These are phyloP conservation scores for Cassiopea andromeda DNA, from an alignment of 30 jellyfish, hydroid and myxozoan species.

Conservation along the genomic window DNA sequence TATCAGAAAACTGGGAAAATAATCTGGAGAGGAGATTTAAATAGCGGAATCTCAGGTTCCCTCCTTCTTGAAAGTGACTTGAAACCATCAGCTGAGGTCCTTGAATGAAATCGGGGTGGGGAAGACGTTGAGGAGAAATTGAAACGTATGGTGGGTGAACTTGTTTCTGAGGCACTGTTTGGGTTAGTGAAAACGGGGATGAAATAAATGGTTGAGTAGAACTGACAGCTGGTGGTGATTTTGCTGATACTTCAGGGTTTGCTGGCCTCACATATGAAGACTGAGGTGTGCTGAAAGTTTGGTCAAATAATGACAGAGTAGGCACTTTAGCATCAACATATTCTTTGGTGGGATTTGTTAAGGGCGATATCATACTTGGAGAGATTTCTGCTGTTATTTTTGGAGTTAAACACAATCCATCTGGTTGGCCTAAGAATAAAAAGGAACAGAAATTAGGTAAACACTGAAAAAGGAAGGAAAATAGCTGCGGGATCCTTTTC, in stretches of 20 bases:
- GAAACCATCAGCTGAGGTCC: conserved; percentile 8
- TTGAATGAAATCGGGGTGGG: conserved; percentile 14
- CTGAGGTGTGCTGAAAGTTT: conserved; percentile 22
- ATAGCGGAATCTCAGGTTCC: conserved; percentile 35
- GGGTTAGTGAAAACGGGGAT: conserved; percentile 17
- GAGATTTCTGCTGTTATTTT: background rate
- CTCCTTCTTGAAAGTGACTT: conserved; percentile 49
- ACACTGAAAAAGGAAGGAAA: too few species aligned
- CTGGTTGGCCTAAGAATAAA: background rate
- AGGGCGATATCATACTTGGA: background rate
- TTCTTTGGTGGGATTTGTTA: background rate
- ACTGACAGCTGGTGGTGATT: background rate
- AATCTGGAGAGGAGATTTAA: conserved; percentile 38
- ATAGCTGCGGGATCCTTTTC: too few species aligned
- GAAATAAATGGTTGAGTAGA: conserved; percentile 3
- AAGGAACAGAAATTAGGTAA: background rate
- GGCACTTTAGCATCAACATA: background rate
- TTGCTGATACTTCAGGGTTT: background rate
- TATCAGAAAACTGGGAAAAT: conserved; percentile 69
- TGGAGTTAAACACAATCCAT: background rate
- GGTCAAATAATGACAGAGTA: conserved; percentile 5
- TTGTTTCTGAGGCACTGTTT: conserved; percentile 15
- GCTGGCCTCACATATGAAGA: background rate
- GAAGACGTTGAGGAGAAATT: conserved; percentile 34
- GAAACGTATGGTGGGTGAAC: background rate